These are phyloP conservation scores for Nephotettix cincticeps DNA, from an alignment of 1,140 invertebrate genomes.

Conservation along the genomic window DNA sequence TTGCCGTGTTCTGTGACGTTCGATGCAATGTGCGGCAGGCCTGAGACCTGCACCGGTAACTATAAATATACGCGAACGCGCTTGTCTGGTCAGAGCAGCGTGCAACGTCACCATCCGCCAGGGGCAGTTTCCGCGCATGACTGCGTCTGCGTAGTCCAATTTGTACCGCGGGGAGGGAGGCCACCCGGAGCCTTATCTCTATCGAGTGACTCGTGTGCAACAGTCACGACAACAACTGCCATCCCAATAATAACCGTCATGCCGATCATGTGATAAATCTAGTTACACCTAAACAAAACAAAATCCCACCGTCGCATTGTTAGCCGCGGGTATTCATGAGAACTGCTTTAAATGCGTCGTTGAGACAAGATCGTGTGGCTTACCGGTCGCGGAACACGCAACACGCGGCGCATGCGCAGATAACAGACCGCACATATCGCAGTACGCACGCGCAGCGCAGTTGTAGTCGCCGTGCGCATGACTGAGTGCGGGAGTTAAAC, in stretches of 20 bases:
- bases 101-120: background rate
- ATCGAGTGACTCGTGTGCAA: background rate
- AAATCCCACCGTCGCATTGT: conserved; percentile 6
- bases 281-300: conserved; percentile 12
- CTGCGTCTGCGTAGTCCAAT: background rate
- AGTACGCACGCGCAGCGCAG: too few species aligned
- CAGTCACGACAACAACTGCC: conserved; percentile 2
- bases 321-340: conserved; percentile 5
- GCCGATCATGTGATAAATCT: background rate
- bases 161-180: background rate
- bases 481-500: too few species aligned
- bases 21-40: too few species aligned
- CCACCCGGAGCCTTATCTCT: background rate
- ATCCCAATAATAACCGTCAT: conserved; percentile 9
- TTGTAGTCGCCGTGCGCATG: too few species aligned
- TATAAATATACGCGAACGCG: too few species aligned
- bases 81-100: too few species aligned
- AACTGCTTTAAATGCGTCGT: conserved; percentile 7
- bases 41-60: too few species aligned
- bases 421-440: conserved; percentile 1
- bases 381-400: background rate
- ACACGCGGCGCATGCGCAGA: background rate
- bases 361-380: conserved; percentile 4
- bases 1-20: too few species aligned
- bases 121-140: background rate